A percentile compares a stretch with the other conserved stretches of the same genome.
These are phyloP conservation scores for Nephotettix cincticeps DNA, from an alignment of 1,140 invertebrate genomes.

Conservation along the genomic window DNA sequence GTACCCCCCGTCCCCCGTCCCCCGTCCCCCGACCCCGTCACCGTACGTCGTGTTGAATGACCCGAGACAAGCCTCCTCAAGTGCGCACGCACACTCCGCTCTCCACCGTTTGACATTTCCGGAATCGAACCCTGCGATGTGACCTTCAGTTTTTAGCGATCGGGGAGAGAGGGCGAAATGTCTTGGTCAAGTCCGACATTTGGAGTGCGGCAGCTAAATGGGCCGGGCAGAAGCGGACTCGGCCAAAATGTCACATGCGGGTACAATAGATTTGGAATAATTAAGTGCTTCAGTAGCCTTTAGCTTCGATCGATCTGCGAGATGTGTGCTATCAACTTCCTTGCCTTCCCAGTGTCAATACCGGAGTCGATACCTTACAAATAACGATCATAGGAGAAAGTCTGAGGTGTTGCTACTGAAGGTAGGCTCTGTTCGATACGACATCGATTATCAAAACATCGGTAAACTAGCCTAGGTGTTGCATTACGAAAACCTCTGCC, in stretches of 20 bases:
- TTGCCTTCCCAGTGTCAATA: too few species aligned
- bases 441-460: too few species aligned
- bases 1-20: too few species aligned
- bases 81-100: background rate
- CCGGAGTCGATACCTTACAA: too few species aligned
- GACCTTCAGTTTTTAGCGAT: slow-evolving; percentile 22
- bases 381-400: too few species aligned
- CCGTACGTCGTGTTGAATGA: too few species aligned
- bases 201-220: slow-evolving; percentile 5
- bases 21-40: too few species aligned
- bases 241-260: background rate
- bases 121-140: slow-evolving; percentile 4
- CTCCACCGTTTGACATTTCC: background rate
- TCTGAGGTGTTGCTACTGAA: too few species aligned
- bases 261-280: slow-evolving; percentile 16
- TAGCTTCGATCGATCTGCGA: background rate
- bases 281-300: slow-evolving; percentile 8
- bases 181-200: slow-evolving; percentile 20
- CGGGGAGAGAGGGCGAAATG: slow-evolving; percentile 17
- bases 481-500: too few species aligned
- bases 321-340: too few species aligned
- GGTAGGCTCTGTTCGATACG: too few species aligned
- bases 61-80: background rate
- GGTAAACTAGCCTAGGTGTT: too few species aligned
- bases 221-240: background rate